These are phyloP conservation scores for Sphaerophoria taeniata DNA, from an alignment of 2,888 invertebrate species.

Conservation along the genomic window DNA sequence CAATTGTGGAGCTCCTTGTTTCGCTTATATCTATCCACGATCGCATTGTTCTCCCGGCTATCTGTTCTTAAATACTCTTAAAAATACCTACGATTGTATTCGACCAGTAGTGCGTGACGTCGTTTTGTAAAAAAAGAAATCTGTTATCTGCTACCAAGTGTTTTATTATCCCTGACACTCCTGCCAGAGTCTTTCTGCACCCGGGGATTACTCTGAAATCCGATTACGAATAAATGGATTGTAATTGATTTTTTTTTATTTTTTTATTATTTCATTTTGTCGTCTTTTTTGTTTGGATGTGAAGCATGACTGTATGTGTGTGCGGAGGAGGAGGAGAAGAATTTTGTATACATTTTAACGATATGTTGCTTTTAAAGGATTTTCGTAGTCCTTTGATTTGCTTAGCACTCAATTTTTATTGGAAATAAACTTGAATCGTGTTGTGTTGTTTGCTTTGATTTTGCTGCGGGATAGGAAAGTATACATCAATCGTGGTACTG, in stretches of 20 bases:
- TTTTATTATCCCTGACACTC: conserved; percentile 71
- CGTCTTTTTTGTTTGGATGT: conserved; percentile 6
- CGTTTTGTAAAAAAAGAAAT: conserved; percentile 57
- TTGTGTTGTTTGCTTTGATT: too few species aligned
- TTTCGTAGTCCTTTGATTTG: conserved; percentile 35
- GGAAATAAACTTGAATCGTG: conserved; percentile 17
- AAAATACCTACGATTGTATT: neutral
- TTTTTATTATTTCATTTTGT: conserved; percentile 38
- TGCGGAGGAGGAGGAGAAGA: conserved; percentile 2
- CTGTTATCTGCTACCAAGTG: conserved; percentile 58
- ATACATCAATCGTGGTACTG: too few species aligned
- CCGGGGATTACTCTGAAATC: conserved; percentile 64
- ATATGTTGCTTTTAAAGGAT: conserved; percentile 72
- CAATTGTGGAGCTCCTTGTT: conserved; percentile 16
- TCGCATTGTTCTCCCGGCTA: conserved; percentile 37
- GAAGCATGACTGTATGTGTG: neutral
- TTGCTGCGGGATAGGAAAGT: too few species aligned
- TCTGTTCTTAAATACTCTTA: neutral
- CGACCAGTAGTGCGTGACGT: conserved; percentile 58
- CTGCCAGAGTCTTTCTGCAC: conserved; percentile 35
- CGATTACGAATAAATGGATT: conserved; percentile 74
- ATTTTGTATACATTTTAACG: conserved; percentile 62
- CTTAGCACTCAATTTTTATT: conserved; percentile 49
- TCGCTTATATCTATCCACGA: conserved; percentile 43
- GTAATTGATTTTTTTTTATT: conserved; percentile 69